phyloP scores from a whole-genome alignment of 1,140 invertebrate species.

The Aradophagus sp. region DNA sequence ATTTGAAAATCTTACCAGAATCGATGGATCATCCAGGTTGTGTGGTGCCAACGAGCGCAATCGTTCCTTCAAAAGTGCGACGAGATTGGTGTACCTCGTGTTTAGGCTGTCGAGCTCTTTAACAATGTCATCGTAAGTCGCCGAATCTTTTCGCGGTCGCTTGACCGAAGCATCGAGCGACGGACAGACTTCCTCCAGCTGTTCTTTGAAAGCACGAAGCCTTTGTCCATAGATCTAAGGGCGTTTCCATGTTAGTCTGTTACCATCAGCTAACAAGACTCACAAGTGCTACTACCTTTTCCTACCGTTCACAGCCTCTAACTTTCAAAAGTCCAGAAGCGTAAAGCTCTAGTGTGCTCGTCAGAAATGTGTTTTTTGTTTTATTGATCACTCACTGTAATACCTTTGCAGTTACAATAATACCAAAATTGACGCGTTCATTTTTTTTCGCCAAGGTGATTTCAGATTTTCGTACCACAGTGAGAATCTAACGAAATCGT shows the following conservation, averaged over 20 bases:
- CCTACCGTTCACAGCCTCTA: conserved; percentile 10
- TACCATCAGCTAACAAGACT: conserved; percentile 70
- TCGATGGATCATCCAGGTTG: conserved; percentile 70
- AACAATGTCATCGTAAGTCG: conserved; percentile 85
- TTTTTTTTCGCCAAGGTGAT: no score
- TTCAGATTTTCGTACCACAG: conserved; percentile 60
- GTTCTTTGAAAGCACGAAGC: conserved; percentile 91
- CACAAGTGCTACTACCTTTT: conserved; percentile 57
- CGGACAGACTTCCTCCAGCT: conserved; percentile 89
- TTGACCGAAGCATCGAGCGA: conserved; percentile 81
- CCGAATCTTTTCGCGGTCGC: conserved; percentile 68
- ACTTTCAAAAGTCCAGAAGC: no score
- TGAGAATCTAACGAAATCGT: conserved; percentile 41
- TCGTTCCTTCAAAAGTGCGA: conserved; percentile 82
- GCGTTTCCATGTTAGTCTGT: conserved; percentile 70
- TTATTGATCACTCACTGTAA: conserved; percentile 64
- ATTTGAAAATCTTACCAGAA: conserved; percentile 76
- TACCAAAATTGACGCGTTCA: no score
- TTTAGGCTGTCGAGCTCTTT: conserved; percentile 91
- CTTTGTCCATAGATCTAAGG: conserved; percentile 90
- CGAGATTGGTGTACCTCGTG: conserved; percentile 84
- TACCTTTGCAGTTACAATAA: no score
- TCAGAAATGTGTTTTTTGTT: no score
- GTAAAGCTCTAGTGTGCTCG: no score
- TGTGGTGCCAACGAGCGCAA: conserved; percentile 72